Conservation (phyloP, 2,113 vertebrate genomes). For the Pelecanoides urinatrix region DNA sequence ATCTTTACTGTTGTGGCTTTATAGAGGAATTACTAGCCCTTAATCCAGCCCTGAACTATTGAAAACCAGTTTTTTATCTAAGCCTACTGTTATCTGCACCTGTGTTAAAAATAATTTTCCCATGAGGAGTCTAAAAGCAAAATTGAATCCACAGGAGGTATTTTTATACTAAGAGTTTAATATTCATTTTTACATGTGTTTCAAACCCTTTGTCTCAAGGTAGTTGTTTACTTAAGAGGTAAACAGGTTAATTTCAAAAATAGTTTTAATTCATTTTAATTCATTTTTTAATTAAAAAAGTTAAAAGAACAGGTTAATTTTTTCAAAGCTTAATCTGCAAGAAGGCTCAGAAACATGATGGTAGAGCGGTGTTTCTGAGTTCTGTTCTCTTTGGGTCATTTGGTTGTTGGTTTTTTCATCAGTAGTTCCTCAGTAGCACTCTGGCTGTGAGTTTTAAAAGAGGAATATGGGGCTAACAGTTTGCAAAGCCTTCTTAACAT, state of each 20-base stretch:
- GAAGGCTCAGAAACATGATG: not conserved
- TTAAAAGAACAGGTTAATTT: not conserved
- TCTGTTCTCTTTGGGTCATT: not conserved
- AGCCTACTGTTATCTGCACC: not conserved
- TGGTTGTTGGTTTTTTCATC: not conserved
- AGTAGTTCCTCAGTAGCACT: not conserved
- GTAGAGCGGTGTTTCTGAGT: accelerated
- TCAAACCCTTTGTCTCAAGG: not conserved
- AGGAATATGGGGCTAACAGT: not conserved
- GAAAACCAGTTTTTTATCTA: slow-evolving; percentile 5
- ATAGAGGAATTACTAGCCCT: not conserved
- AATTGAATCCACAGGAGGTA: slow-evolving; percentile 44
- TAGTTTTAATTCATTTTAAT: not conserved
- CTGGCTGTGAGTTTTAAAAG: not conserved
- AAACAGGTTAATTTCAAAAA: not conserved
- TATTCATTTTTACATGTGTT: not conserved
- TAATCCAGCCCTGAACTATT: not conserved
- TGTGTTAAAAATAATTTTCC: slow-evolving; percentile 48
- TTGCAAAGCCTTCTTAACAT: not conserved
- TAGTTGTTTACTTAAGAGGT: not conserved
- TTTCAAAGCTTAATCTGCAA: not conserved
- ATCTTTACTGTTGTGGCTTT: slow-evolving; percentile 6
- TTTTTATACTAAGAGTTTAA: slow-evolving; percentile 7
- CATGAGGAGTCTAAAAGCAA: slow-evolving; percentile 28
- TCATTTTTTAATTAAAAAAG: not conserved